A percentile compares a stretch with the other conserved stretches of the same genome.
phyloP scores from a whole-genome alignment of 1,140 invertebrate species.

The Arion vulgaris region DNA sequence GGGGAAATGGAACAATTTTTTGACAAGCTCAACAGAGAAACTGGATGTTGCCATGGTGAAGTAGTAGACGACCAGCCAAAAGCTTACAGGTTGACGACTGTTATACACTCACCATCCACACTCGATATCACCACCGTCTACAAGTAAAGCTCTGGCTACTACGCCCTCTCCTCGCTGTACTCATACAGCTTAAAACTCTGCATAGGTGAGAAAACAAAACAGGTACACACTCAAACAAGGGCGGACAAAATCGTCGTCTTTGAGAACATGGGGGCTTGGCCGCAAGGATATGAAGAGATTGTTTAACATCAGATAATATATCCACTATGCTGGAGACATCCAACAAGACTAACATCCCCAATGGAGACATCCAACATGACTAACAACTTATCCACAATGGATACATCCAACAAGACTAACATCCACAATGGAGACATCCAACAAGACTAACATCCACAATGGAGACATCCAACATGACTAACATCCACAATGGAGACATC shows the following conservation, averaged over 20 bases:
- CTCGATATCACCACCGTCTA: constrained; percentile 5
- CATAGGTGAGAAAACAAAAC: constrained; percentile 65
- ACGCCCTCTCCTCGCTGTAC: constrained; percentile 29
- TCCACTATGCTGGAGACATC: too few relatives aligned
- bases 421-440: too few relatives aligned
- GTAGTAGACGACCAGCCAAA: neutral
- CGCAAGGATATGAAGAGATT: neutral
- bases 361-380: too few relatives aligned
- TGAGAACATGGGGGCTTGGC: neutral
- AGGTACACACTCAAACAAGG: constrained; percentile 19
- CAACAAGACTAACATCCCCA: too few relatives aligned
- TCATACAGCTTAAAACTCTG: constrained; percentile 41
- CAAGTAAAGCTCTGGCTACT: neutral
- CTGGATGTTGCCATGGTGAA: neutral
- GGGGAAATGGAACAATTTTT: neutral
- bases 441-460: too few relatives aligned
- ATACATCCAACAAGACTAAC: too few relatives aligned
- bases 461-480: too few relatives aligned
- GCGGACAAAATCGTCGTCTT: neutral
- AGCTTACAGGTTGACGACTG: neutral
- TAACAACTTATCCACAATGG: too few relatives aligned
- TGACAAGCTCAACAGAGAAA: neutral
- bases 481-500: too few relatives aligned
- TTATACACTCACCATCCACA: neutral
- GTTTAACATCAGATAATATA: neutral